These are phyloP conservation scores for Pseudochaenichthys georgianus DNA, from an alignment of 2,797 vertebrate genomes.

Conservation along the genomic window DNA sequence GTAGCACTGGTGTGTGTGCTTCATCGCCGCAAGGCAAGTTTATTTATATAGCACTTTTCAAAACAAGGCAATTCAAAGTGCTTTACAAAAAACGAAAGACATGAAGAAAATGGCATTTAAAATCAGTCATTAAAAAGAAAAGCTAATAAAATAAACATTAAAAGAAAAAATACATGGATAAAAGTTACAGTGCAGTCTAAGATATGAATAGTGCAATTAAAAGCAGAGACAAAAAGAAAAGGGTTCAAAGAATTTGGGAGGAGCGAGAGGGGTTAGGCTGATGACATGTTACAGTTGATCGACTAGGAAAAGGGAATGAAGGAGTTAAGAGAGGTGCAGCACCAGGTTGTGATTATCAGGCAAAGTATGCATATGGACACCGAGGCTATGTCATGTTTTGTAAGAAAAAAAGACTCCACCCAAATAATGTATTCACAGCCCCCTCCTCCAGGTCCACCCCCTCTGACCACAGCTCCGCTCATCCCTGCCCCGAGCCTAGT, in stretches of 20 bases:
- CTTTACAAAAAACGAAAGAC: too few relatives aligned
- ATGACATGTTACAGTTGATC: conserved; percentile 34
- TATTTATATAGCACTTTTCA: too few relatives aligned
- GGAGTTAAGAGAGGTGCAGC: conserved; percentile 1
- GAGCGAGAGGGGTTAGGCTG: conserved; percentile 23
- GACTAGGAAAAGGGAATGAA: neutral
- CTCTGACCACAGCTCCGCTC: conserved; percentile 60
- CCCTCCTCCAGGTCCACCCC: conserved; percentile 66
- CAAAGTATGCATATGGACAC: conserved; percentile 34
- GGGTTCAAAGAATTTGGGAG: conserved; percentile 46
- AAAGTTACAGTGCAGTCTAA: too few relatives aligned
- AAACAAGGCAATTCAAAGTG: too few relatives aligned
- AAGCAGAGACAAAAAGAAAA: too few relatives aligned
- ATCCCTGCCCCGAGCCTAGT: conserved; percentile 56
- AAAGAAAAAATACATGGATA: too few relatives aligned
- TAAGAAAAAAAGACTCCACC: conserved; percentile 59
- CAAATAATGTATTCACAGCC: conserved; percentile 67
- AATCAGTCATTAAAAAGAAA: too few relatives aligned
- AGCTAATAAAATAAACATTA: too few relatives aligned
- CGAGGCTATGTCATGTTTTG: conserved; percentile 26
- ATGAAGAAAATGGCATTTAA: too few relatives aligned
- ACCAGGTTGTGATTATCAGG: conserved; percentile 8
- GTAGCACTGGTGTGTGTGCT: conserved; percentile 8
- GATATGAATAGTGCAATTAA: too few relatives aligned
- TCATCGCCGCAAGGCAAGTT: neutral